Conservation (phyloP, 1,140 invertebrate species). For the Pogonomyrmex barbatus region DNA sequence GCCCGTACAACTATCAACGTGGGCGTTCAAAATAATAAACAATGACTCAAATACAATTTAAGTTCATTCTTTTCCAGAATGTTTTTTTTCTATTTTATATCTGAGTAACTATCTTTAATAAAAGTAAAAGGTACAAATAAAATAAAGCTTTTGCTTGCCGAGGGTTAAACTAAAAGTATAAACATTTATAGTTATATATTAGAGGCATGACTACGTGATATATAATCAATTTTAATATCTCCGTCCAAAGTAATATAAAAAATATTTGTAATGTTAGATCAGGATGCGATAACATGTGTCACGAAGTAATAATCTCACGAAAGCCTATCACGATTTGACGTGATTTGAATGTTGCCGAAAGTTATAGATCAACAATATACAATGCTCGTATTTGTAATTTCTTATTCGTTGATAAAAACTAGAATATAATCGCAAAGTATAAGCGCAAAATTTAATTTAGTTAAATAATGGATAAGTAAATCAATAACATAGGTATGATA, state of each 20-base stretch:
- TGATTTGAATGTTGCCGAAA: constrained; percentile 1
- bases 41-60: constrained; percentile 14
- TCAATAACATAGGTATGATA: background rate
- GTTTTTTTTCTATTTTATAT: background rate
- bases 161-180: background rate
- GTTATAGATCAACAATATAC: background rate
- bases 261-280: background rate
- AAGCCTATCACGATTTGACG: background rate
- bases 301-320: background rate
- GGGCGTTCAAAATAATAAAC: constrained; percentile 52
- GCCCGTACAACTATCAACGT: background rate
- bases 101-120: background rate
- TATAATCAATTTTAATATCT: background rate
- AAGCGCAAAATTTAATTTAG: background rate
- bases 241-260: background rate
- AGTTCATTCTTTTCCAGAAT: background rate
- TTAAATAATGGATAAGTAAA: constrained; percentile 10
- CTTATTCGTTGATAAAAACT: background rate
- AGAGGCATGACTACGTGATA: background rate
- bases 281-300: constrained; percentile 6
- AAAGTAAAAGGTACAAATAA: background rate
- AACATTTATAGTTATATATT: background rate
- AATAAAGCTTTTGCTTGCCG: background rate
- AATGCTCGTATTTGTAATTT: background rate
- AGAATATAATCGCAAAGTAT: background rate